Conservation (phyloP, 1,140 invertebrate genomes). For the Trachelipus rathkii region DNA sequence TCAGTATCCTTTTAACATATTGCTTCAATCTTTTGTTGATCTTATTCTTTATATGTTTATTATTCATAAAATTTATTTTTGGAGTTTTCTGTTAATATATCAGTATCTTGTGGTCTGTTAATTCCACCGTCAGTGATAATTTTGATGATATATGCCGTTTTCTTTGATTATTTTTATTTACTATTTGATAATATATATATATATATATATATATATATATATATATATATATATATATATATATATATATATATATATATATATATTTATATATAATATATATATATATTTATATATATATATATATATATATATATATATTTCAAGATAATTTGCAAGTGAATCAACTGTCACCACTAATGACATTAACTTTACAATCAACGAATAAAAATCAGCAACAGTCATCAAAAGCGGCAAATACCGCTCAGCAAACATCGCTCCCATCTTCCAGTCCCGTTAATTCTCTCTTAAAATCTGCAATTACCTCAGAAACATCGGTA, state of each 20-base stretch:
- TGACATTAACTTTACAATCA: conserved; percentile 37
- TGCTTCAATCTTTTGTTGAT: too few species aligned
- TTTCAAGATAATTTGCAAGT: conserved; percentile 41
- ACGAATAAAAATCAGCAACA: conserved; percentile 32
- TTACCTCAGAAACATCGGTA: conserved; percentile 28
- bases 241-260: not conserved
- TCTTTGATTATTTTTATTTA: too few species aligned
- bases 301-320: conserved; percentile 4
- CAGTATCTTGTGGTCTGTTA: too few species aligned
- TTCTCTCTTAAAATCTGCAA: conserved; percentile 42
- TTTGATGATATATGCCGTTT: too few species aligned
- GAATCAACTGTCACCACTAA: conserved; percentile 38
- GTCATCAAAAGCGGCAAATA: conserved; percentile 1
- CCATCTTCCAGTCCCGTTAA: too few species aligned
- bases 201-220: not conserved
- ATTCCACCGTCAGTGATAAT: too few species aligned
- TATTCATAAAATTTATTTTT: too few species aligned
- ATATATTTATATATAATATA: not conserved
- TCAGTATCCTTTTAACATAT: too few species aligned
- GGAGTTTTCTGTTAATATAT: too few species aligned
- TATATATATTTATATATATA: not conserved
- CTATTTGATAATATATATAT: not conserved
- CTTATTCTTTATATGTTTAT: too few species aligned
- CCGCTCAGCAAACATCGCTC: too few species aligned
- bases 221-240: not conserved